These are phyloP conservation scores for Argyrosomus japonicus DNA, from an alignment of 2,113 vertebrate species.

Conservation along the genomic window DNA sequence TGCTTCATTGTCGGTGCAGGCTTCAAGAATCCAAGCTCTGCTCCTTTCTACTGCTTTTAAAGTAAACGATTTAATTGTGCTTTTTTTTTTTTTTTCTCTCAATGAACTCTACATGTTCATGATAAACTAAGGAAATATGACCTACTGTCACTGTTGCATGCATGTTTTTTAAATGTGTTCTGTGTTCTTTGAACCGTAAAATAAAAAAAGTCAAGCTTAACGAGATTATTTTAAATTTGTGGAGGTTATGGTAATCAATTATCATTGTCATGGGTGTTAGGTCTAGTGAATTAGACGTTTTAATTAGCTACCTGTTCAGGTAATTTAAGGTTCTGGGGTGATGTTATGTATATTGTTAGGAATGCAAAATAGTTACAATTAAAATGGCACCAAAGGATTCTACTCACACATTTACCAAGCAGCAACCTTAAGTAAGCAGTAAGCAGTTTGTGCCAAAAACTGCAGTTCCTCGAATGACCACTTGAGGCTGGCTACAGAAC, in stretches of 20 bases:
- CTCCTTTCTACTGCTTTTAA: conserved; percentile 27
- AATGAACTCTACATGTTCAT: neutral
- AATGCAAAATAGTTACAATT: conserved; percentile 17
- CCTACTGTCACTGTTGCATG: neutral
- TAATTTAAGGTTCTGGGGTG: conserved; percentile 30
- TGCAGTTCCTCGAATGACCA: too few relatives aligned
- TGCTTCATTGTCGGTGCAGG: conserved; percentile 56
- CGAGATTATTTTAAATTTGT: conserved; percentile 57
- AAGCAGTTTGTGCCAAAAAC: too few relatives aligned
- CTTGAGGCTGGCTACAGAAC: too few relatives aligned
- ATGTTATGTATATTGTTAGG: conserved; percentile 5
- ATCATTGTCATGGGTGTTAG: conserved; percentile 46
- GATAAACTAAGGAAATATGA: neutral
- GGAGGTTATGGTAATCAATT: conserved; percentile 43
- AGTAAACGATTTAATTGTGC: conserved; percentile 37
- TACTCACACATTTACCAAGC: neutral
- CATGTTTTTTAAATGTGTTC: neutral
- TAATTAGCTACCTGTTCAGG: conserved; percentile 57
- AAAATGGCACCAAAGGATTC: neutral
- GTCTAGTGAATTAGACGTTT: conserved; percentile 44
- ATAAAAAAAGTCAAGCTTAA: conserved; percentile 60
- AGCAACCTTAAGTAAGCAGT: too few relatives aligned
- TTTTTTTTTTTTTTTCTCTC: neutral
- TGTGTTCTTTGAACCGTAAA: conserved; percentile 36
- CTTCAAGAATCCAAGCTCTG: conserved; percentile 26